Evolutionary conservation across 2,797 vertebrate species (phyloP).

Genomic region (Neopelma chrysocephalum): DNA sequence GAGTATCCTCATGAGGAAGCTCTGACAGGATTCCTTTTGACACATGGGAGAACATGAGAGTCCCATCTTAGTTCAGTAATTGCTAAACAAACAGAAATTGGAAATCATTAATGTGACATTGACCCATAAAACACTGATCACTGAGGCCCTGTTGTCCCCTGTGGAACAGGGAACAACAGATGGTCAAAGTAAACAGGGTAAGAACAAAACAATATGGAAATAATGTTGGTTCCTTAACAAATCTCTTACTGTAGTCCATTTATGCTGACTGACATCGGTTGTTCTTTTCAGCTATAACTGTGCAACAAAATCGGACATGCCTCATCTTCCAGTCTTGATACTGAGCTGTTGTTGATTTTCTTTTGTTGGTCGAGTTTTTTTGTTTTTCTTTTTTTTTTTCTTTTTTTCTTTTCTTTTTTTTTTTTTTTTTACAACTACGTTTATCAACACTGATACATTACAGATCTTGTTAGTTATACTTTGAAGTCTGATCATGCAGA

Average conservation of each 20-base stretch:
- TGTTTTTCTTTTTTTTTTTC: background rate
- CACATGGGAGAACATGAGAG: conserved; percentile 23
- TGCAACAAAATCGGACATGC: conserved; percentile 23
- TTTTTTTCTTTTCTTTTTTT: background rate
- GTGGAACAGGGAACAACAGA: conserved; percentile 26
- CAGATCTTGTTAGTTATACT: conserved; percentile 81
- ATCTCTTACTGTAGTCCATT: conserved; percentile 48
- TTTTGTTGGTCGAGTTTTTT: conserved; percentile 19
- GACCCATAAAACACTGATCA: conserved; percentile 36
- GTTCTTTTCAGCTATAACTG: conserved; percentile 22
- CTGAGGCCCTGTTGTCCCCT: conserved; percentile 22
- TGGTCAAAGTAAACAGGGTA: conserved; percentile 16
- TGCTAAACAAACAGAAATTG: conserved; percentile 67
- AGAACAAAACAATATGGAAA: conserved; percentile 25
- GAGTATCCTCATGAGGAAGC: conserved; percentile 48
- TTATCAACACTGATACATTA: conserved; percentile 69
- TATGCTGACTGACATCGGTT: conserved; percentile 8
- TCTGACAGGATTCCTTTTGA: conserved; percentile 40
- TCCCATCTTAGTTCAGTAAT: conserved; percentile 56
- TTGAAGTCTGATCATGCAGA: conserved; percentile 89
- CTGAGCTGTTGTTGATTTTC: conserved; percentile 4
- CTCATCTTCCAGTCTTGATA: conserved; percentile 47
- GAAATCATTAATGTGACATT: conserved; percentile 47
- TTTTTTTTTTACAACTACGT: conserved; percentile 21
- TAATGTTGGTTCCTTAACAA: conserved; percentile 34